Base-by-base conservation (phyloP, 64 coral and sea anemone genomes). In the Actinia tenebrosa region DNA sequence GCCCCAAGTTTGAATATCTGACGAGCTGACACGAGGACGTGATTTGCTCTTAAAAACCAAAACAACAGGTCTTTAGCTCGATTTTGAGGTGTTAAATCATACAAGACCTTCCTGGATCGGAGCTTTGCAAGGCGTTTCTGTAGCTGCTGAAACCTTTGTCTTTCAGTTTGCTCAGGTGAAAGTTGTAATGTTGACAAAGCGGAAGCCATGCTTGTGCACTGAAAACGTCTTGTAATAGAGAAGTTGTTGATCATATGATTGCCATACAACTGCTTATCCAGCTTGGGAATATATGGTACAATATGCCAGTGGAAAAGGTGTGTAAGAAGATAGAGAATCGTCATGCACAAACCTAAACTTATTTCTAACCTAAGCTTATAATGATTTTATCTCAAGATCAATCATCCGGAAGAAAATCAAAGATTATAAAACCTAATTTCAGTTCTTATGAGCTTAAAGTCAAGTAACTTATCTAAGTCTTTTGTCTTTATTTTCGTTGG, bases 291-390 rank as follows among this genome's bases (percentile, higher is more conserved):
- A 53, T 20, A n/a, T 81, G 79, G 79, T 81, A 50, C 79, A 81
- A 50, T 47, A 81, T 81, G 79, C 79, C 79, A 45, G 1, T 81
- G 8, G 79, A 81, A 10, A 81, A 81, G 79, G 79, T 81, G n/a
- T 81, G 79, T 81, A 81, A n/a, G 3, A 53, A 80, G 7, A 18
- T 50, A 30, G 3, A 75, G 0, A n/a, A 23, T 22, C 22, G 7
- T 50, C n/a, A 14, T 75, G 3, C 23, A 75, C 3, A 66, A 23
- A 66, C 42, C 2, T 37, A 42, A 75, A 2, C 0, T 75, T 16
- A 42, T 15, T 69, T n/a, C 20, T 23, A 18, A 5, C 2, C 30
- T 37, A 10, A 30, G n/a, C 3, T 37, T 37, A 0, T 42, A 43
- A 75, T 4, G 18, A n/a, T 27, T 42, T 75, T 75, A 75, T 43